These are phyloP conservation scores for Tachina grossa DNA, from an alignment of 2,888 invertebrate species.

Conservation along the genomic window DNA sequence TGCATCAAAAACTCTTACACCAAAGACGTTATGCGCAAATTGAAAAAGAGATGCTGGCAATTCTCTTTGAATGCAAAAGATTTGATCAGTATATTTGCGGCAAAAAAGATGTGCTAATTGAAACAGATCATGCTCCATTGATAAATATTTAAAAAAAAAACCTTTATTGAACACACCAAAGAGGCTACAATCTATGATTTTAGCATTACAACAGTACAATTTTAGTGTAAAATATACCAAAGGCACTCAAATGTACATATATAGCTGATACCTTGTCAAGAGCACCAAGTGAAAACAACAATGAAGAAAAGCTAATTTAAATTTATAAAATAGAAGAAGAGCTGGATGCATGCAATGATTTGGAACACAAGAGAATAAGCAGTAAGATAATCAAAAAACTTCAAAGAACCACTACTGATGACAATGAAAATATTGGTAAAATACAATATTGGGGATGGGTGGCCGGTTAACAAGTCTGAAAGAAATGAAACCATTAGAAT, in stretches of 20 bases:
- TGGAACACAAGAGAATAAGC: constrained; percentile 18
- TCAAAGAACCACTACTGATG: neutral
- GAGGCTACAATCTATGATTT: constrained; percentile 36
- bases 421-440: constrained; percentile 10
- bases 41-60: constrained; percentile 12
- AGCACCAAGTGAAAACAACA: constrained; percentile 1
- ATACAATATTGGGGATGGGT: neutral
- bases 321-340: constrained; percentile 31
- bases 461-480: neutral
- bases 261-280: constrained; percentile 29
- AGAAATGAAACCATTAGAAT: neutral
- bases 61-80: neutral
- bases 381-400: constrained; percentile 15
- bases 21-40: constrained; percentile 13
- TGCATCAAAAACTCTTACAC: neutral
- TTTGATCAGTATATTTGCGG: constrained; percentile 11
- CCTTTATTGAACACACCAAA: neutral
- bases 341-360: constrained; percentile 11
- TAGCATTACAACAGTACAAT: constrained; percentile 35
- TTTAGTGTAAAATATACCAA: constrained; percentile 27
- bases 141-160: constrained; percentile 15
- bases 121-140: neutral
- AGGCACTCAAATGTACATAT: constrained; percentile 12
- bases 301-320: neutral
- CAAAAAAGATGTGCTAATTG: neutral